Evolutionary conservation across 2,113 vertebrate species (phyloP), one percentile per base, ranked within the genome.

Genomic region (Ovis canadensis): DNA sequence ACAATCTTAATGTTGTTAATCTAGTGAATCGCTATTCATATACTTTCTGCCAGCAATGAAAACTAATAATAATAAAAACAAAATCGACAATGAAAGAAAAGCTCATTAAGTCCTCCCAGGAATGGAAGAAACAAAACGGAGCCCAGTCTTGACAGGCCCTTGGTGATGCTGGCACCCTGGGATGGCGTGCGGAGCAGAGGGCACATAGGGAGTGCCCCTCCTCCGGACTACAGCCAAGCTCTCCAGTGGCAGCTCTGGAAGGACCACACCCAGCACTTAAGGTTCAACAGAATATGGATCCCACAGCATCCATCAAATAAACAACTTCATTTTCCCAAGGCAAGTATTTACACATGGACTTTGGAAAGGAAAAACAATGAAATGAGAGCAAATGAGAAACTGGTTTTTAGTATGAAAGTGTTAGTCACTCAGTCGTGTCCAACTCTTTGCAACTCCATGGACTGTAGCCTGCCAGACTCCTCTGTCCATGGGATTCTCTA

Each of bases 151-250:
- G 2, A 40, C 36, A 71, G 80, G 54, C 16, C 12, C 31, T 60
- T 0, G 5, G 86, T 1, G 15, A 59, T 3, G 60, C 50, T 50
- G 21, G 27, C 2, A 45, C 6, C 3, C 50, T 5, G 1, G 59
- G 17, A 7, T 2, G 0, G 17, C 2, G 3, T 2, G 17, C 2
- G 0, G 8, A 3, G 15, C 2, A 40, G 36, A 29, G 50, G 54
- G 21, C 48, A 16, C 36, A 31, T 14, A 3, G 3, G n/a, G 19
- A 17, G 52, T 0, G 7, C 12, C 17, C 0, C 45, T 11, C 25
- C 8, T 31, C 52, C 9, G 0, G 2, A 8, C 36, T n/a, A 4
- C 14, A 5, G 3, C 59, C 15, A 15, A 14, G 48, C 71, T 50
- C 45, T 5, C 19, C 48, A 21, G 25, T 5, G 54, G 50, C 57